phyloP scores from a whole-genome alignment of 2,113 vertebrate species.

The Oceanites oceanicus region DNA sequence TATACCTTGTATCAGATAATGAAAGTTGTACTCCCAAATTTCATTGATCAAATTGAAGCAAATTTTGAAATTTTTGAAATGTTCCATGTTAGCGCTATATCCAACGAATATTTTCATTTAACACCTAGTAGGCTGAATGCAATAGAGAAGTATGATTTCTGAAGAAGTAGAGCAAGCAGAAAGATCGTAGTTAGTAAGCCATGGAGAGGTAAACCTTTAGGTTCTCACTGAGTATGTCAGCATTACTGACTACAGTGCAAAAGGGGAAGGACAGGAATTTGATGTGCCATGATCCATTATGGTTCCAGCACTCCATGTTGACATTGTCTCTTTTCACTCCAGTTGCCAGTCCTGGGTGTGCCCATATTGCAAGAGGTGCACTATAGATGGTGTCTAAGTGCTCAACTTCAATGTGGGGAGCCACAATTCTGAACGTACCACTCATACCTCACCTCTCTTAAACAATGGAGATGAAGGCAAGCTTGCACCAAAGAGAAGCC shows the following conservation, averaged over 20 bases:
- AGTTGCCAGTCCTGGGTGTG: no score
- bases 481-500: background rate
- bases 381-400: no score
- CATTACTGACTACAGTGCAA: background rate
- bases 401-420: background rate
- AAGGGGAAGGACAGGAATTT: background rate
- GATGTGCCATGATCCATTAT: background rate
- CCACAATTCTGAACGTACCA: rapidly evolving
- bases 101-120: background rate
- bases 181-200: background rate
- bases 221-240: background rate
- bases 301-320: background rate
- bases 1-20: background rate
- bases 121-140: background rate
- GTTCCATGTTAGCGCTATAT: background rate
- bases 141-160: background rate
- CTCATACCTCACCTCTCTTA: background rate
- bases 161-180: background rate
- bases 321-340: background rate
- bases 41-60: background rate
- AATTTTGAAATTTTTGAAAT: background rate
- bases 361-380: rapidly evolving
- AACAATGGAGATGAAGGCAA: no score
- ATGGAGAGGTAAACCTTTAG: background rate
- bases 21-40: background rate